A percentile compares a stretch with the other conserved stretches of the same genome.
Conservation (phyloP, 2,888 invertebrate species). For the Seira musarum region DNA sequence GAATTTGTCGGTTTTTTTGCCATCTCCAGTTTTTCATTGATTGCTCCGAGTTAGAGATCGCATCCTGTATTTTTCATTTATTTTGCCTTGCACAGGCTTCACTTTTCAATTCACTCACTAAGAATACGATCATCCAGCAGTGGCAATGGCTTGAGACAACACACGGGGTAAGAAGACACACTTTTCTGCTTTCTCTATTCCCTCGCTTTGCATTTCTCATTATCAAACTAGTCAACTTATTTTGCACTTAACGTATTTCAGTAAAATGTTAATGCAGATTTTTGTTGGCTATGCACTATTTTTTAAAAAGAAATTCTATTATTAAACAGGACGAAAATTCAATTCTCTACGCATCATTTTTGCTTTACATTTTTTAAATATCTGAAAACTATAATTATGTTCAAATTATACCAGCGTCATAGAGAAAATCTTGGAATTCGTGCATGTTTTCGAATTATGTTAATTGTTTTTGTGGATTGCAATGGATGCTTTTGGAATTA, state of each 20-base stretch:
- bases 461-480: no score
- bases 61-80: neutral
- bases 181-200: neutral
- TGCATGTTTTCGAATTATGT: no score
- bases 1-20: neutral
- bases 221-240: neutral
- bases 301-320: no score
- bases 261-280: no score
- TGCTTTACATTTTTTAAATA: no score
- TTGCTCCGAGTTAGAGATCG: neutral
- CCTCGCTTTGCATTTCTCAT: neutral
- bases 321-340: no score
- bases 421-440: no score
- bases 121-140: neutral
- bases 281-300: no score
- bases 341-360: no score
- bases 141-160: slow-evolving; percentile 39
- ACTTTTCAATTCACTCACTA: neutral
- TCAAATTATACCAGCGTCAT: no score
- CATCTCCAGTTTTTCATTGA: neutral
- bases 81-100: neutral
- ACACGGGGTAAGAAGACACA: slow-evolving; percentile 52
- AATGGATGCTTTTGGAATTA: no score
- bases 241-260: neutral
- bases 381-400: no score